A percentile compares a stretch with the other conserved stretches of the same genome.
These are phyloP conservation scores for Drosophila gaucha DNA, from an alignment of 2,888 invertebrate genomes.

Conservation along the genomic window DNA sequence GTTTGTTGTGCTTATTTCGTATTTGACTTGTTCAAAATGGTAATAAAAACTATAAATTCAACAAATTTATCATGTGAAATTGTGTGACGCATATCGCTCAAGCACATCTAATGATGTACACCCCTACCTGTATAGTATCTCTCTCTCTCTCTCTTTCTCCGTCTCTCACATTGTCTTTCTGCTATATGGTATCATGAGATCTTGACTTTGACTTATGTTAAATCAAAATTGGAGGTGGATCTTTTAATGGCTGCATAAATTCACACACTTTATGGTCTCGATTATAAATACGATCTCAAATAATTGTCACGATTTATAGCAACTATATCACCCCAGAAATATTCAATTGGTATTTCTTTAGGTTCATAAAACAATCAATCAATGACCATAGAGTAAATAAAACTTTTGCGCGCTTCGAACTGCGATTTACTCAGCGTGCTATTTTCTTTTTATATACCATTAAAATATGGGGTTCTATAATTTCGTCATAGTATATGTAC, in stretches of 20 bases:
- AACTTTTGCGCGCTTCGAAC: constrained; percentile 1
- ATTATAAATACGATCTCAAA: constrained; percentile 3
- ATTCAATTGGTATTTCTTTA: constrained; percentile 4
- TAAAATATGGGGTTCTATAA: background rate
- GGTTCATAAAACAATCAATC: constrained; percentile 65
- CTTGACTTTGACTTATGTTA: constrained; percentile 70
- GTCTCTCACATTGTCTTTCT: background rate
- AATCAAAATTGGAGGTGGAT: constrained; percentile 26
- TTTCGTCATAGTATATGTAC: background rate
- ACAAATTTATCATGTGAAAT: constrained; percentile 71
- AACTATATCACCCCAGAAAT: constrained; percentile 20
- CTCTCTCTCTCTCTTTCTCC: background rate
- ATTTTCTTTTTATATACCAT: background rate
- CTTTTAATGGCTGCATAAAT: constrained; percentile 44
- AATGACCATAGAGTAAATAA: constrained; percentile 54
- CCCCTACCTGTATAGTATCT: background rate
- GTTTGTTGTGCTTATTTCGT: constrained; percentile 29
- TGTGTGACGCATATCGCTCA: constrained; percentile 68
- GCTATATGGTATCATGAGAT: too few species aligned
- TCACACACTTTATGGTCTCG: constrained; percentile 21
- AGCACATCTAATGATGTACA: constrained; percentile 44
- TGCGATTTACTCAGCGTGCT: background rate
- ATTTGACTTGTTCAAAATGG: constrained; percentile 23
- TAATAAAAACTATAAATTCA: constrained; percentile 70
- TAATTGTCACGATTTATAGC: constrained; percentile 61